phyloP scores from a whole-genome alignment of 2,797 vertebrate species.

The Anguilla anguilla region DNA sequence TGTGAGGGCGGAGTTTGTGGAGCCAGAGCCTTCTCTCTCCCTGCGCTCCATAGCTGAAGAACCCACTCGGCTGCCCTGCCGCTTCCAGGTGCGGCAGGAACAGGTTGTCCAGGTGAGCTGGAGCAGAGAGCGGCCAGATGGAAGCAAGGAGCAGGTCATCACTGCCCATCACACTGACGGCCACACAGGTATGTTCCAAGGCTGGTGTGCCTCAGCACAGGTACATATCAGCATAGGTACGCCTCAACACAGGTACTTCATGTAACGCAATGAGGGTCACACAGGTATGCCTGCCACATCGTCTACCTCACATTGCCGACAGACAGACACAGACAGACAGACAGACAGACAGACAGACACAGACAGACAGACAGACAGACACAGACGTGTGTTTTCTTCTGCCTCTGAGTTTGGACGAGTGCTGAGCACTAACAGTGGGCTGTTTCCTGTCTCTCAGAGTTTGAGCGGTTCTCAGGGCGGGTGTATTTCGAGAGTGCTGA shows the following conservation, averaged over 20 bases:
- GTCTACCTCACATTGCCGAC: neutral
- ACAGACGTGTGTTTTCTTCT: neutral
- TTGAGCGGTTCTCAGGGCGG: conserved; percentile 49
- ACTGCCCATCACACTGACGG: conserved; percentile 52
- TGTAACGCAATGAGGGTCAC: too few species aligned
- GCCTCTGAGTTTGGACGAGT: neutral
- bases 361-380: neutral
- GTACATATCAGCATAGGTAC: neutral
- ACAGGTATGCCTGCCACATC: neutral
- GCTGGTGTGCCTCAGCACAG: conserved; percentile 47
- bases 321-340: too few species aligned
- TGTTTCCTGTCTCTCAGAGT: conserved; percentile 48
- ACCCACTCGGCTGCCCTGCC: conserved; percentile 75
- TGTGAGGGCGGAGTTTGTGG: conserved; percentile 51
- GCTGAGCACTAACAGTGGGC: neutral
- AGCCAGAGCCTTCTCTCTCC: conserved; percentile 28
- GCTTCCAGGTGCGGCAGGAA: conserved; percentile 46
- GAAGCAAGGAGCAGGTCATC: conserved; percentile 65
- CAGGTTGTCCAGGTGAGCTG: conserved; percentile 81
- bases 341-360: too few species aligned
- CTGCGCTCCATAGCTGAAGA: conserved; percentile 60
- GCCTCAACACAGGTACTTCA: neutral
- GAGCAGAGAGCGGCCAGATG: conserved; percentile 60
- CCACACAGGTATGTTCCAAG: conserved; percentile 56
- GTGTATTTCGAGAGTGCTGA: conserved; percentile 61